Evolutionary conservation across 35 echinoderm and acorn worm genomes (phyloP).

Genomic region (Nesometra sesokonis): DNA sequence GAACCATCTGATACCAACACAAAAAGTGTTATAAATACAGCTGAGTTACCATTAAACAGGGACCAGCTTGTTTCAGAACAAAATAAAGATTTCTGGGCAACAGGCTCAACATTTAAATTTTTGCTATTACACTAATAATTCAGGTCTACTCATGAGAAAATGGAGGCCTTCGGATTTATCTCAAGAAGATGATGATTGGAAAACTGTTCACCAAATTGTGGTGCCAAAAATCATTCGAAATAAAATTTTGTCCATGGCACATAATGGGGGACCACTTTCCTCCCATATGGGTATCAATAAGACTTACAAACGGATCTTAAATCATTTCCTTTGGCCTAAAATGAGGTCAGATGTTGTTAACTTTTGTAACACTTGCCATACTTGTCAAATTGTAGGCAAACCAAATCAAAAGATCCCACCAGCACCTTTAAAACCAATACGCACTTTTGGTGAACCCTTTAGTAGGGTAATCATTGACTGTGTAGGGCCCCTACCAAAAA

Average conservation of each 20-base stretch:
- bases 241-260: slow-evolving; percentile 33
- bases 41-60: neutral
- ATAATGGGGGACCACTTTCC: slow-evolving; percentile 35
- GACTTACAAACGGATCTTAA: slow-evolving; percentile 32
- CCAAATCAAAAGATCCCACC: slow-evolving; percentile 73
- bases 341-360: slow-evolving; percentile 21
- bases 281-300: slow-evolving; percentile 36
- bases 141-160: slow-evolving; percentile 46
- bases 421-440: slow-evolving; percentile 63
- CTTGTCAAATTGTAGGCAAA: slow-evolving; percentile 64
- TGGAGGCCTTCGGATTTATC: slow-evolving; percentile 30
- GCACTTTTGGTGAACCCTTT: slow-evolving; percentile 79
- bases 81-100: neutral
- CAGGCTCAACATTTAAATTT: neutral
- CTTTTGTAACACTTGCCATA: slow-evolving; percentile 44
- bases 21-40: neutral
- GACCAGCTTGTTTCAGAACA: slow-evolving; percentile 7
- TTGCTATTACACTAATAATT: slow-evolving; percentile 33
- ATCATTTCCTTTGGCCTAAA: slow-evolving; percentile 52
- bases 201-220: slow-evolving; percentile 26
- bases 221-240: slow-evolving; percentile 10
- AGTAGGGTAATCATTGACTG: slow-evolving; percentile 53
- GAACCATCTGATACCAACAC: neutral
- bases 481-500: slow-evolving; percentile 65
- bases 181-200: slow-evolving; percentile 33